These are phyloP conservation scores for Scopus umbretta DNA, from an alignment of 2,113 vertebrate species.

Conservation along the genomic window DNA sequence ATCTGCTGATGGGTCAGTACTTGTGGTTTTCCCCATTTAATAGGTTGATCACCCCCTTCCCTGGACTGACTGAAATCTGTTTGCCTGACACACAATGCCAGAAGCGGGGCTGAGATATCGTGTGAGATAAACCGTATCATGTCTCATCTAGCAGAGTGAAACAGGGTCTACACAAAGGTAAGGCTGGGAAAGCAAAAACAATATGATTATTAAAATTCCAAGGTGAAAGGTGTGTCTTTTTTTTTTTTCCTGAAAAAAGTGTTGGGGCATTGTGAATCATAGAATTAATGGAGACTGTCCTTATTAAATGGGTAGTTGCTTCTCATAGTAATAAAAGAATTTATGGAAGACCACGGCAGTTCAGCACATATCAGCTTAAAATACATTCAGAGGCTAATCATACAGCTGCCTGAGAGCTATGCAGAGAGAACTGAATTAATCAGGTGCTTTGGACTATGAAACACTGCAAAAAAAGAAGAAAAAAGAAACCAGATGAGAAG, in stretches of 20 bases:
- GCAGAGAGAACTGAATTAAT: constrained; percentile 1
- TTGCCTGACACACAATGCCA: background rate
- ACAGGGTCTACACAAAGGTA: background rate
- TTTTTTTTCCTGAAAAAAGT: background rate
- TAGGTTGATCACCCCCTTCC: background rate
- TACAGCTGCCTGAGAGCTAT: background rate
- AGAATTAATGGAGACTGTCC: background rate
- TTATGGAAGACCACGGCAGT: background rate
- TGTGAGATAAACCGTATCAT: background rate
- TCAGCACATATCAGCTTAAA: background rate
- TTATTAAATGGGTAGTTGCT: background rate
- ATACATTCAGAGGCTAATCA: background rate
- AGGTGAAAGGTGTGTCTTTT: background rate
- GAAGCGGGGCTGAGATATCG: background rate
- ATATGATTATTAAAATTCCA: background rate
- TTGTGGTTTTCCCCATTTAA: background rate
- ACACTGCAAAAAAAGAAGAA: background rate
- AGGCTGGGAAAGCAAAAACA: background rate
- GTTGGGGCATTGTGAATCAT: background rate
- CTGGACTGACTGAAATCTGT: background rate
- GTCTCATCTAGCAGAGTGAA: background rate
- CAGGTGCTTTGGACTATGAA: background rate
- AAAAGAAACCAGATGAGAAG: background rate
- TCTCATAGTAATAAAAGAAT: background rate
- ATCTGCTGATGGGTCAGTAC: background rate